A percentile compares a stretch with the other conserved stretches of the same genome.
Conservation (phyloP, 2,797 vertebrate genomes). For the Lacerta bilineata region DNA sequence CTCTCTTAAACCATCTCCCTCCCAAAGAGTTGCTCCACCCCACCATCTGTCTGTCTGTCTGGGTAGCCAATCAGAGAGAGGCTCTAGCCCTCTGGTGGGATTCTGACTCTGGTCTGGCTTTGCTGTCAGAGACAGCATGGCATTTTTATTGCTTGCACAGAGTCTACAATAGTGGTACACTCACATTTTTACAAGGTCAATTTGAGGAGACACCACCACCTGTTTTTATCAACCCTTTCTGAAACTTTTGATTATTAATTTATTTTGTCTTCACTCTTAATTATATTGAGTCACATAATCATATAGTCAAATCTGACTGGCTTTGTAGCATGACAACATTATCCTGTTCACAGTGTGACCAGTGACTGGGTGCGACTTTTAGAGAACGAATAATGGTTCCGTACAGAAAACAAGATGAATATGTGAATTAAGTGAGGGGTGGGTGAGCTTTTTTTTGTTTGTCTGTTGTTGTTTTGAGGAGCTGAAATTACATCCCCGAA, state of each 20-base stretch:
- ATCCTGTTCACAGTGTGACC: not conserved
- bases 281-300: not conserved
- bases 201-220: not conserved
- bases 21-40: too few species aligned
- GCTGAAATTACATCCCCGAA: not conserved
- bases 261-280: not conserved
- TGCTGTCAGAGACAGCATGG: too few species aligned
- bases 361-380: not conserved
- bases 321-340: not conserved
- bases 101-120: too few species aligned
- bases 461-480: not conserved
- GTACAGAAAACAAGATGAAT: not conserved
- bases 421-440: not conserved
- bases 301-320: not conserved
- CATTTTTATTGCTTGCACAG: not conserved
- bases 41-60: too few species aligned
- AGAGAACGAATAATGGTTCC: not conserved
- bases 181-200: not conserved
- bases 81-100: too few species aligned
- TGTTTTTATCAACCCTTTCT: not conserved
- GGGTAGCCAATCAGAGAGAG: too few species aligned
- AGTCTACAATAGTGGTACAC: not conserved
- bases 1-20: too few species aligned
- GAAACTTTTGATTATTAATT: not conserved
- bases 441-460: too few species aligned